Percentiles rank a stretch among this genome's conserved stretches.
phyloP scores from a whole-genome alignment of 2,113 vertebrate genomes.

The Malurus elegans region DNA sequence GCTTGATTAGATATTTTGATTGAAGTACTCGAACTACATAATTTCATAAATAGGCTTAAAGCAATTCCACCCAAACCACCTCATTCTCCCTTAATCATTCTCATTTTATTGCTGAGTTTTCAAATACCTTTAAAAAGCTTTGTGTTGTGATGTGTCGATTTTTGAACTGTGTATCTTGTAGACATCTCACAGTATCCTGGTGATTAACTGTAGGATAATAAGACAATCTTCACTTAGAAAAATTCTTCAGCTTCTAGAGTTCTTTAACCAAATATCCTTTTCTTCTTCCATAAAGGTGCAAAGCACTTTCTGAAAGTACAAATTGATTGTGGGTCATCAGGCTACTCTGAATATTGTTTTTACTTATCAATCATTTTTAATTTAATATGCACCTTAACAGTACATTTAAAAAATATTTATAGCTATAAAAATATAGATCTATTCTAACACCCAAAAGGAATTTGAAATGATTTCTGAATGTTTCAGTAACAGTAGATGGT shows the following conservation, averaged over 20 bases:
- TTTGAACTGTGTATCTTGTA: not conserved
- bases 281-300: not conserved
- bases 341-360: not conserved
- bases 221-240: not conserved
- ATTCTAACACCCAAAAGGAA: not conserved
- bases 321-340: not conserved
- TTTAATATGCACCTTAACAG: not conserved
- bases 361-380: not conserved
- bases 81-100: constrained; percentile 1
- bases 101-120: constrained; percentile 36
- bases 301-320: not conserved
- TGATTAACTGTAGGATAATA: not conserved
- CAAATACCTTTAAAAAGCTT: constrained; percentile 37
- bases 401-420: not conserved
- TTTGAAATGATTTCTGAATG: not conserved
- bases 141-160: not conserved
- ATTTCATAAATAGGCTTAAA: constrained; percentile 34
- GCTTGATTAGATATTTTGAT: constrained; percentile 34
- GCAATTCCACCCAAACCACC: not conserved
- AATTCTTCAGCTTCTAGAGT: not conserved
- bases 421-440: not conserved
- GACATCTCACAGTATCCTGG: not conserved
- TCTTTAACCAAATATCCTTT: not conserved
- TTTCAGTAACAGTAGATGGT: not conserved
- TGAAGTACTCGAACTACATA: constrained; percentile 21